phyloP scores from a whole-genome alignment of 64 coral and sea anemone species.

The Dendrophyllia cribrosa region DNA sequence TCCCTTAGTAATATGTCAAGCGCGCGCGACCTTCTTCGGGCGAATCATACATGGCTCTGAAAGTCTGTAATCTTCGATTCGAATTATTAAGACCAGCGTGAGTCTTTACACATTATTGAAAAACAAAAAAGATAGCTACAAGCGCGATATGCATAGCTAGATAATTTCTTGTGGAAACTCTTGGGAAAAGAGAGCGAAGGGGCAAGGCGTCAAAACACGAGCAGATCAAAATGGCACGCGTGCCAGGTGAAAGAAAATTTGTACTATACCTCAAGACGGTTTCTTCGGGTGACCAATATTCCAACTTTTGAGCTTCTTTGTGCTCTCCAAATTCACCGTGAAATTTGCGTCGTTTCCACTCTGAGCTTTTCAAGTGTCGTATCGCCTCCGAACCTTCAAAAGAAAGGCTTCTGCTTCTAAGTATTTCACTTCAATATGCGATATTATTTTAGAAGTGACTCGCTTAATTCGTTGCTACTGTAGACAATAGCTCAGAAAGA shows the following conservation, averaged over 20 bases:
- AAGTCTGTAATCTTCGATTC: slow-evolving; percentile 28
- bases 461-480: not conserved
- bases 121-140: slow-evolving; percentile 19
- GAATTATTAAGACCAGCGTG: slow-evolving; percentile 29
- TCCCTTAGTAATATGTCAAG: not conserved
- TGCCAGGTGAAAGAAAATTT: slow-evolving; percentile 7
- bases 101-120: slow-evolving; percentile 8
- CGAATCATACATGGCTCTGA: not conserved
- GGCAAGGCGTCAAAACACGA: not conserved
- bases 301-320: slow-evolving; percentile 8
- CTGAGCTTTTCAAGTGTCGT: not conserved
- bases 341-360: not conserved
- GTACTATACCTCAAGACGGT: slow-evolving; percentile 1
- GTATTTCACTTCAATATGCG: not conserved
- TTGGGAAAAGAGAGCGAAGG: not conserved
- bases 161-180: not conserved
- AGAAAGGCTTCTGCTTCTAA: not conserved
- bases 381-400: not conserved
- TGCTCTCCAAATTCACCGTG: not conserved
- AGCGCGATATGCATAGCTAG: slow-evolving; percentile 16
- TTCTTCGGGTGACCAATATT: slow-evolving; percentile 16
- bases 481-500: not conserved
- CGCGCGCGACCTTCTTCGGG: not conserved
- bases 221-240: not conserved
- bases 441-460: not conserved